Evolutionary conservation across 1,140 invertebrate genomes (phyloP), one percentile per base, ranked within the genome.

Genomic region (Pantala flavescens): DNA sequence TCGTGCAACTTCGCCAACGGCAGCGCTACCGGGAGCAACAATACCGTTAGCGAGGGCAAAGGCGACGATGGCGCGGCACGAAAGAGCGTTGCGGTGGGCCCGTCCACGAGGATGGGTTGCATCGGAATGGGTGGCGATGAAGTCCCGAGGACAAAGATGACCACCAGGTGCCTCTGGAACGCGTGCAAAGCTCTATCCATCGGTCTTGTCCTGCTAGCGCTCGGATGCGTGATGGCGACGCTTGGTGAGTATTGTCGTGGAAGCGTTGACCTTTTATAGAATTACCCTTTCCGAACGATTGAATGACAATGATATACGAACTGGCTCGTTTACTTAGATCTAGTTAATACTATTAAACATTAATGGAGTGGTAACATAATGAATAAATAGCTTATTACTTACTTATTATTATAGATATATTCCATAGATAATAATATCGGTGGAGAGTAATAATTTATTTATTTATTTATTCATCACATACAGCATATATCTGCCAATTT

Each of bases 191-290:
- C 93, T 28, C 86, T 95, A 10, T 91, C 91, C 76, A 85, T 94
- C 75, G 94, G 93, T 23, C 84, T 95, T 71, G 84, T 95, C 63
- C 85, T 96, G 75, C 92, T 95, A 88, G 84, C 93, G 75, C 86
- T 94, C 49, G 94, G 93, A 63, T 91, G 91, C 71, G 91, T 91
- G 70, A 96, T 96, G 94, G 93, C 93, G 24, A 93, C 91, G n/a
- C 89, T 95, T 80, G 93, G 93, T 93, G 85, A 84, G 83, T 79
- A 24, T 24, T 7, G 5, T 23, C 23, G 21, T 19, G 71, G 28
- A 36, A 23, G 7, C 12, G 63, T 70, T 21, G 7, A n/a, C n/a
- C n/a, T n/a, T n/a, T 55, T 55, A 12, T 55, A 55, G n/a, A 55
- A n/a, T 11, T 12, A 55, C n/a, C 49, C n/a, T n/a, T 55, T 55